phyloP scores from a whole-genome alignment of 2,113 vertebrate species.

The Polypterus senegalus region DNA sequence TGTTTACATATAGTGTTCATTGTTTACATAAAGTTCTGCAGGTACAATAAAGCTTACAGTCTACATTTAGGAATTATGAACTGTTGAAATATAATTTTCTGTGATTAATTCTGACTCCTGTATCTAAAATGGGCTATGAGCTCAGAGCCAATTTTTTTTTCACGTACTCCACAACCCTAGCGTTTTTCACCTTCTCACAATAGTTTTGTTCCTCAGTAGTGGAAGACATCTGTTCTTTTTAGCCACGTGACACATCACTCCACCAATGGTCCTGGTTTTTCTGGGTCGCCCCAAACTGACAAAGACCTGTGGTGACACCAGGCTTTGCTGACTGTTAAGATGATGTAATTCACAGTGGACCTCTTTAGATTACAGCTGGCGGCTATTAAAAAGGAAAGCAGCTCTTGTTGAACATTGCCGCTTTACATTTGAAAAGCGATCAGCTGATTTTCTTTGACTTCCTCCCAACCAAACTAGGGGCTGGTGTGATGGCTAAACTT shows the following conservation, averaged over 20 bases:
- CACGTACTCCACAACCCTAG: background rate
- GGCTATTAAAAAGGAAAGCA: conserved; percentile 48
- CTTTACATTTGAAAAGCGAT: conserved; percentile 40
- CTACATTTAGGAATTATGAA: no score
- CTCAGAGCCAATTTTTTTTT: background rate
- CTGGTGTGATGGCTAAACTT: conserved; percentile 49
- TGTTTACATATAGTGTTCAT: no score
- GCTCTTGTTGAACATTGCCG: conserved; percentile 46
- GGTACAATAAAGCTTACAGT: no score
- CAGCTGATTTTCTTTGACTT: conserved; percentile 31
- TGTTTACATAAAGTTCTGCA: no score
- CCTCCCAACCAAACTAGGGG: conserved; percentile 41
- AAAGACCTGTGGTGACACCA: conserved; percentile 30
- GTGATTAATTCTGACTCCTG: background rate
- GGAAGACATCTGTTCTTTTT: conserved; percentile 2
- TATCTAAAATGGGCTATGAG: background rate
- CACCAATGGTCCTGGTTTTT: conserved; percentile 12
- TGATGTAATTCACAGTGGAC: conserved; percentile 23
- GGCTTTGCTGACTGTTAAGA: conserved; percentile 6
- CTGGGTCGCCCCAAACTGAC: conserved; percentile 21
- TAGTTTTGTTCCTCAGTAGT: background rate
- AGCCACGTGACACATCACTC: background rate
- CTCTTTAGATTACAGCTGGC: conserved; percentile 9
- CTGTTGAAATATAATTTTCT: no score
- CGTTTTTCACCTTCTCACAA: background rate